Evolutionary conservation across 30 jellyfish, hydroid and myxozoan genomes (phyloP), one percentile per base, ranked within the genome.

Genomic region (Turritopsis rubra): DNA sequence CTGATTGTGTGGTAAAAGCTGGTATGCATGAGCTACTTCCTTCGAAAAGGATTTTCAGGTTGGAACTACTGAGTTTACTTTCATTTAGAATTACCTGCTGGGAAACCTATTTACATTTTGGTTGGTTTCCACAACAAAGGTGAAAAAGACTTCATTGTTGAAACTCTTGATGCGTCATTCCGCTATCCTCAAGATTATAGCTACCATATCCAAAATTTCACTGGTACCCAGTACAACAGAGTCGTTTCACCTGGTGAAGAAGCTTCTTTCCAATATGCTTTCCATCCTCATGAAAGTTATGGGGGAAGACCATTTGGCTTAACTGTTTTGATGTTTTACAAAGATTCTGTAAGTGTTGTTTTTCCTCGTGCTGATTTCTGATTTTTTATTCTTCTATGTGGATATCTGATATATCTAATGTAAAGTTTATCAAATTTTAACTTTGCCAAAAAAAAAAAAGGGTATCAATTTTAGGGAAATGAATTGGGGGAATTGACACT

Each of bases 301-400:
- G 97, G 97, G 25, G 97, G 97, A 5, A 86, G 97, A 9, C 97
- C 97, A 18, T 90, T 90, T 78, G 97, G 97, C 22, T 71, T 90
- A 27, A 88, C 90, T 9, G 83, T 90, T 53, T 54, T 87, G 41
- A 90, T 86, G 75, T 72, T 88, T 52, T 90, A 85, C 83, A 90
- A 83, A 84, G 95, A 90, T 86, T 86, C 88, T 52, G 97, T 90
- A 86, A 72, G 97, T 81, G 21, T 24, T 60, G 0, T 0, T 21
- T 18, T 60, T 0, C 0, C 73, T 60, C 21, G n/a, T n/a, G n/a
- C n/a, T n/a, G n/a, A n/a, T n/a, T n/a, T n/a, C n/a, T n/a, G n/a
- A n/a, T n/a, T n/a, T n/a, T n/a, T n/a, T n/a, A n/a, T n/a, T n/a
- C n/a, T n/a, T n/a, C n/a, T n/a, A 41, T 41, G 13, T 41, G 60